Conservation (phyloP, 2,888 invertebrate species). For the Hybos culiciformis region DNA sequence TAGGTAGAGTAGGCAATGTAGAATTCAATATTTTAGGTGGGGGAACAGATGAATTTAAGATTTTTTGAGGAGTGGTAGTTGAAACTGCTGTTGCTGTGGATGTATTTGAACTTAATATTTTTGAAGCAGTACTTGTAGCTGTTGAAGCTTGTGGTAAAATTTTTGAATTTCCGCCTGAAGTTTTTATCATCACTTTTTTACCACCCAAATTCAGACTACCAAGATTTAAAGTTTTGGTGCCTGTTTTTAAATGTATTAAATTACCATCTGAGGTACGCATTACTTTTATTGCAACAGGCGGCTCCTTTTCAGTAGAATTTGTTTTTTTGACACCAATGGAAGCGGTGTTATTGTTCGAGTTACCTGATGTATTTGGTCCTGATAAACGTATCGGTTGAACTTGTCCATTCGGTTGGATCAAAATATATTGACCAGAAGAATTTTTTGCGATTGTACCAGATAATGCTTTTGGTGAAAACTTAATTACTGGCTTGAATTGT, state of each 20-base stretch:
- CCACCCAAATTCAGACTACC: slow-evolving; percentile 13
- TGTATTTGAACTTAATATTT: too few species aligned
- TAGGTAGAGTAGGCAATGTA: slow-evolving; percentile 5
- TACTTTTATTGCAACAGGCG: slow-evolving; percentile 23
- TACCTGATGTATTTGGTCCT: background rate
- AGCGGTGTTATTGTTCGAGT: background rate
- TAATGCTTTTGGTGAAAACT: background rate
- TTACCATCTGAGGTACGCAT: slow-evolving; percentile 21
- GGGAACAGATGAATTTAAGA: background rate
- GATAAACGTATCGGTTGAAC: background rate
- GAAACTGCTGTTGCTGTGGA: slow-evolving; percentile 3
- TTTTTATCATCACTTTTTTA: slow-evolving; percentile 18
- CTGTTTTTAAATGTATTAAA: slow-evolving; percentile 19
- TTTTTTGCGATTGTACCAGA: slow-evolving; percentile 1
- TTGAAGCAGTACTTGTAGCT: slow-evolving; percentile 6
- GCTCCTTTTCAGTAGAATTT: background rate
- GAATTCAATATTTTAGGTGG: slow-evolving; percentile 9
- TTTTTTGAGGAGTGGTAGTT: slow-evolving; percentile 3
- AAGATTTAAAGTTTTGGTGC: slow-evolving; percentile 15
- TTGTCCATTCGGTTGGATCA: background rate
- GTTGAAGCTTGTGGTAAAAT: background rate
- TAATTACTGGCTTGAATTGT: too few species aligned
- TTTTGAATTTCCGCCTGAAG: slow-evolving; percentile 11
- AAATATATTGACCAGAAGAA: background rate
- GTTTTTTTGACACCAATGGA: background rate